Percentiles rank a stretch among this genome's conserved stretches.
Evolutionary conservation across 1,140 invertebrate genomes (phyloP).

Genomic region (Caligus rogercresseyi): DNA sequence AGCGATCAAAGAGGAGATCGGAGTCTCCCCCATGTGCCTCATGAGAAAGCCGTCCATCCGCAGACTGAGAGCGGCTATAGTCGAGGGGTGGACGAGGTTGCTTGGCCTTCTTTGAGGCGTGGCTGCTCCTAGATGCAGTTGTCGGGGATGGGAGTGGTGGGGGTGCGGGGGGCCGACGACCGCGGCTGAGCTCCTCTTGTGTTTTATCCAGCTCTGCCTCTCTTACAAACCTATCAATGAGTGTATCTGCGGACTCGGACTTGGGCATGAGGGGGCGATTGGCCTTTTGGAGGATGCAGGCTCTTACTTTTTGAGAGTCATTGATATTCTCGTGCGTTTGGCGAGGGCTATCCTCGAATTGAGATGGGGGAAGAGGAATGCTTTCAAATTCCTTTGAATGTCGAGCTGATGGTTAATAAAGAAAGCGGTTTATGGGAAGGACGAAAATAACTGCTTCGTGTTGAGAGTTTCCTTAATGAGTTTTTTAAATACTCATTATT

Average conservation of each 20-base stretch:
- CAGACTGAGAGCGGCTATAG: neutral
- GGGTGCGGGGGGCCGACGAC: neutral
- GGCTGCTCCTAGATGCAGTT: no score
- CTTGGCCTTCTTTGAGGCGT: neutral
- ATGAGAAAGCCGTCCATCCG: constrained; percentile 2
- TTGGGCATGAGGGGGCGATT: neutral
- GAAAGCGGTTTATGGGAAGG: no score
- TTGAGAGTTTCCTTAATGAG: no score
- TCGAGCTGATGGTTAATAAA: neutral
- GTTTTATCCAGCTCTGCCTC: neutral
- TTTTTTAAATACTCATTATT: no score
- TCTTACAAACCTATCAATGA: constrained; percentile 5
- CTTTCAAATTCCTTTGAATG: neutral
- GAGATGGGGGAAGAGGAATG: neutral
- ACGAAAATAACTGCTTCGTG: no score
- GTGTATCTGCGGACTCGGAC: constrained; percentile 1
- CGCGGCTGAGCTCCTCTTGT: neutral
- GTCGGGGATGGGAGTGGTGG: neutral
- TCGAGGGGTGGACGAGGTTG: neutral
- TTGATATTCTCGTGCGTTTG: neutral
- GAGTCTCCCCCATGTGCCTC: neutral
- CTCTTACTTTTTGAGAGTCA: neutral
- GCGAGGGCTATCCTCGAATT: constrained; percentile 1
- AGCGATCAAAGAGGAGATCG: neutral
- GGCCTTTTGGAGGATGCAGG: neutral